These are phyloP conservation scores for Garra rufa DNA, from an alignment of 2,113 vertebrate genomes.

Conservation along the genomic window DNA sequence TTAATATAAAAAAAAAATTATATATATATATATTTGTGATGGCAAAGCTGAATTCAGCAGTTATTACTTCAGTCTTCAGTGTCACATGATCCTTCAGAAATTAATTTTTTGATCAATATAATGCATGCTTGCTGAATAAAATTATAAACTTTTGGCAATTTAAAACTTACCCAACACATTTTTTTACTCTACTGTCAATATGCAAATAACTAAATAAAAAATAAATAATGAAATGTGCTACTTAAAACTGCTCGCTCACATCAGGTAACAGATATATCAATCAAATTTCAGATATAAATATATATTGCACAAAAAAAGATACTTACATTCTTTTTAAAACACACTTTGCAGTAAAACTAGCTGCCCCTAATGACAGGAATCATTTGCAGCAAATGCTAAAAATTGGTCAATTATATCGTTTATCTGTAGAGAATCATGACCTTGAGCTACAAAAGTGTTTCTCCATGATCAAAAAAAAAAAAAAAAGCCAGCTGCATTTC, in stretches of 20 bases:
- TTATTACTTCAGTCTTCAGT: background rate
- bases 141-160: background rate
- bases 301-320: too few relatives aligned
- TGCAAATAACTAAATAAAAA: too few relatives aligned
- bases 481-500: background rate
- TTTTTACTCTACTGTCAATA: background rate
- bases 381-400: background rate
- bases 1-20: too few relatives aligned
- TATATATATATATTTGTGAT: background rate
- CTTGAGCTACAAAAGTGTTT: background rate
- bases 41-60: background rate
- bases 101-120: background rate
- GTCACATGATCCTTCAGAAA: background rate
- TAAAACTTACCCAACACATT: background rate
- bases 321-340: background rate
- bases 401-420: background rate
- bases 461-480: background rate
- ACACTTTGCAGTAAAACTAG: background rate
- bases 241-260: background rate
- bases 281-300: background rate
- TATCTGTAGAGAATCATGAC: background rate
- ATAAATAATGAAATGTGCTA: too few relatives aligned
- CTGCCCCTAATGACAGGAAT: background rate
- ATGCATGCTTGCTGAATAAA: background rate
- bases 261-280: background rate